Evolutionary conservation across 2,797 vertebrate genomes (phyloP), one percentile per base, ranked within the genome.

Genomic region (Rhynchonycteris naso): DNA sequence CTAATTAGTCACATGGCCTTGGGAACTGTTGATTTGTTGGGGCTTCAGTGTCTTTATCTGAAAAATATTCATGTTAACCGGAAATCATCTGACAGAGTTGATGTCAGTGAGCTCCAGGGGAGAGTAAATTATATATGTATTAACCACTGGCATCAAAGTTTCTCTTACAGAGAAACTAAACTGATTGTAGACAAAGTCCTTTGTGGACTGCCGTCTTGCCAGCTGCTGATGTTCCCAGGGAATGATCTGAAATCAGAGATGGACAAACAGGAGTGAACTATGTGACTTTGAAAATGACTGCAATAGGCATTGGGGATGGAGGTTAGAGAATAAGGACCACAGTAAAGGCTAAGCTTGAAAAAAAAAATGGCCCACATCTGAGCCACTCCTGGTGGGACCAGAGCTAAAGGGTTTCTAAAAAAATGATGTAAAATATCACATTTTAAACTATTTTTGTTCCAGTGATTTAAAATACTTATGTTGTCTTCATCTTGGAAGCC

Each of bases 251-350:
- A 91, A 86, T 91, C n/a, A 71, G 35, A 63, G 52, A 33, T 28
- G 68, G 5, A 8, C 84, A 82, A 87, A 69, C 13, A 79, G 68
- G 50, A 82, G 35, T 91, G 13, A 72, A 28, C 12, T 66, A 2
- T 24, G 5, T 30, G 61, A 8, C 76, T 93, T 94, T 94, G 80
- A 87, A 85, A 87, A 95, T 47, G 76, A 59, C 87, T 59, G 81
- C 59, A 47, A 13, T 71, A 90, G 68, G 7, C 26, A 28, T 21
- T 21, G 18, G 6, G 43, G 30, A 74, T 83, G 21, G 61, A 66
- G 24, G 28, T 18, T 66, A 75, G 52, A 58, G 16, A 18, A 16
- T n/a, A 16, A 78, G 52, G 15, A 56, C 2, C 75, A 61, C 19
- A 65, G 7, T 21, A 66, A 10, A 66, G 14, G 3, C n/a, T 69